Evolutionary conservation across 1,140 invertebrate species (phyloP).

Genomic region (Drosophila ficusphila): DNA sequence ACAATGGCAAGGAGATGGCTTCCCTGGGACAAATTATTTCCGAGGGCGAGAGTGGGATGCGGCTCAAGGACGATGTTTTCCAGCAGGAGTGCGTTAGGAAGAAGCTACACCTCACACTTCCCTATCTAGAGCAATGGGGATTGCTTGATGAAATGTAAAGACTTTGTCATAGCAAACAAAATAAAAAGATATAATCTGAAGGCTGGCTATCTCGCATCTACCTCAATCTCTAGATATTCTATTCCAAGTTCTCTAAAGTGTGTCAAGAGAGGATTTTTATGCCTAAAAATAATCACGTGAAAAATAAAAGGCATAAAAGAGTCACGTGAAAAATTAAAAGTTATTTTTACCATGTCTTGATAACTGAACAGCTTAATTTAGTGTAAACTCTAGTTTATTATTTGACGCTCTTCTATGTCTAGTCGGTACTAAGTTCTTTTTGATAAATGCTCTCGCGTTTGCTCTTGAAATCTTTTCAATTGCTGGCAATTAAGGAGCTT

Average conservation of each 20-base stretch:
- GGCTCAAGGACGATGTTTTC: conserved; percentile 37
- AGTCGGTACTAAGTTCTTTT: no score
- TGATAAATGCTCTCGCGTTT: background rate
- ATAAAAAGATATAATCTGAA: background rate
- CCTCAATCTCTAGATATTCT: no score
- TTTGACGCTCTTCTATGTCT: background rate
- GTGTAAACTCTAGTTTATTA: background rate
- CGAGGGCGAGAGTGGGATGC: conserved; percentile 9
- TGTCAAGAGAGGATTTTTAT: no score
- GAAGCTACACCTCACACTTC: conserved; percentile 25
- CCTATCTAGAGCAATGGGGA: conserved; percentile 1
- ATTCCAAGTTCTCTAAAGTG: no score
- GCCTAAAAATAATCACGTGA: no score
- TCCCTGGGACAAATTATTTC: conserved; percentile 44
- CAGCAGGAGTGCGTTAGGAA: conserved; percentile 21
- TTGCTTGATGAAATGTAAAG: conserved; percentile 4
- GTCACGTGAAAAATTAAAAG: no score
- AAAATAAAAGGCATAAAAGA: no score
- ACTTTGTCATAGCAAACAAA: background rate
- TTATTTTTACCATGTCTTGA: no score
- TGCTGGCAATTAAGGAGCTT: conserved; percentile 8
- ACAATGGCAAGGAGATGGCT: conserved; percentile 55
- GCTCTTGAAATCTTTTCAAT: conserved; percentile 1
- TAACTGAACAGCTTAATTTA: no score
- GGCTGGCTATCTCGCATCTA: no score